phyloP scores from a whole-genome alignment of 2,888 invertebrate genomes.

The Dugesia japonica region DNA sequence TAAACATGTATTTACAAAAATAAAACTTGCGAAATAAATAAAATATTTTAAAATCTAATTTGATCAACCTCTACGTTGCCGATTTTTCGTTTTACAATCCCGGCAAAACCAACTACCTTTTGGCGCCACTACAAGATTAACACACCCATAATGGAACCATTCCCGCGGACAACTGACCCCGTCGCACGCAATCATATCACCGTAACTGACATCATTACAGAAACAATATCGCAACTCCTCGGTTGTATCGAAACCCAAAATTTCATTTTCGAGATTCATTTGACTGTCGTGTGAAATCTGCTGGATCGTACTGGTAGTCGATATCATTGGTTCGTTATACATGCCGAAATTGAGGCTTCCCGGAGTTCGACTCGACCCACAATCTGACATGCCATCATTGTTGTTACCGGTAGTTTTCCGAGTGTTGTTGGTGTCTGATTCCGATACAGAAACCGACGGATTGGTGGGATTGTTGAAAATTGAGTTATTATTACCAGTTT shows the following conservation, averaged over 20 bases:
- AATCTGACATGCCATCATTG: neutral
- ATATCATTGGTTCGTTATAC: neutral
- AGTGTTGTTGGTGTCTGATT: neutral
- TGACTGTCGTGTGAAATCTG: neutral
- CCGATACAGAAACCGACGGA: neutral
- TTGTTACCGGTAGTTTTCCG: neutral
- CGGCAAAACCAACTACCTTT: conserved; percentile 92
- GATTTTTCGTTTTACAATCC: neutral
- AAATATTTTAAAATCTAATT: no score
- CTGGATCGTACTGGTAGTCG: neutral
- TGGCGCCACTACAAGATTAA: conserved; percentile 81
- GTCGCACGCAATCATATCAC: conserved; percentile 97
- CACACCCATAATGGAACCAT: conserved; percentile 98
- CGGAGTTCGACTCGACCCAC: neutral
- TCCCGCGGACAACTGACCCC: conserved; percentile 89
- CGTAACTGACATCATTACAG: conserved; percentile 89
- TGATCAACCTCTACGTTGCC: neutral
- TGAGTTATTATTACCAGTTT: neutral
- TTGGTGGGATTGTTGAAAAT: neutral
- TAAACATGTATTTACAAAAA: no score
- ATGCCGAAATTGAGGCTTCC: neutral
- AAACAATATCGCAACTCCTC: conserved; percentile 61
- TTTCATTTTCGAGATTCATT: neutral
- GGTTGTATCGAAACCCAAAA: neutral
- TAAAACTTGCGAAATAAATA: no score